Evolutionary conservation across 2,797 vertebrate genomes (phyloP).

Genomic region (Malacoraja senta): DNA sequence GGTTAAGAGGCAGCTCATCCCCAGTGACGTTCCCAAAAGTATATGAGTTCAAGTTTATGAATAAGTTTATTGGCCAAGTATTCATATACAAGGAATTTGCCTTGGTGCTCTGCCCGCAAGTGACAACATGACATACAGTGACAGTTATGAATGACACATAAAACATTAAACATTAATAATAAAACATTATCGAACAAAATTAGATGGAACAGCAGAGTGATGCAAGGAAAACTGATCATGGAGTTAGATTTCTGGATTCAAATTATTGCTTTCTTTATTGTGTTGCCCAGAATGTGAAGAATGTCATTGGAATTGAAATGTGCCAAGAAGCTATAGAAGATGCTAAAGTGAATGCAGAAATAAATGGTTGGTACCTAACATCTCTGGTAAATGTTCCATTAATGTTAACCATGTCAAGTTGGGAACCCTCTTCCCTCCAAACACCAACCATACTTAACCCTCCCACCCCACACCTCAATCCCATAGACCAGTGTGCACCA

Average conservation of each 20-base stretch:
- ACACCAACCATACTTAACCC: too few relatives aligned
- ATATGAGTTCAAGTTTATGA: too few relatives aligned
- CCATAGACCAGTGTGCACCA: background rate
- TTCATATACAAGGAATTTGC: too few relatives aligned
- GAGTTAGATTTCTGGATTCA: background rate
- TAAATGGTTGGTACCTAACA: conserved; percentile 68
- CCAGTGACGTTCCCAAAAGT: background rate
- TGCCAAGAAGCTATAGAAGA: conserved; percentile 90
- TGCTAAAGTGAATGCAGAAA: conserved; percentile 74
- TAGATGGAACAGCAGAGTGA: background rate
- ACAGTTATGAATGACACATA: too few relatives aligned
- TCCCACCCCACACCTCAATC: background rate
- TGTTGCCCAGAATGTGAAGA: conserved; percentile 75
- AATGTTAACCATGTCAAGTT: background rate
- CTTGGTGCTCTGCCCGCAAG: too few relatives aligned
- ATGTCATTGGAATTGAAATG: conserved; percentile 87
- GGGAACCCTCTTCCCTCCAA: background rate
- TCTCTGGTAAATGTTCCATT: background rate
- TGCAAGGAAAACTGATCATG: background rate
- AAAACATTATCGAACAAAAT: background rate
- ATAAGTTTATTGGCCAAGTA: too few relatives aligned
- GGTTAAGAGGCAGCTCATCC: background rate
- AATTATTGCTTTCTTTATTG: background rate
- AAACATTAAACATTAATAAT: too few relatives aligned
- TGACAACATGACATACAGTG: too few relatives aligned